phyloP scores from a whole-genome alignment of 2,888 invertebrate genomes.

The Epirrhoe tristata region DNA sequence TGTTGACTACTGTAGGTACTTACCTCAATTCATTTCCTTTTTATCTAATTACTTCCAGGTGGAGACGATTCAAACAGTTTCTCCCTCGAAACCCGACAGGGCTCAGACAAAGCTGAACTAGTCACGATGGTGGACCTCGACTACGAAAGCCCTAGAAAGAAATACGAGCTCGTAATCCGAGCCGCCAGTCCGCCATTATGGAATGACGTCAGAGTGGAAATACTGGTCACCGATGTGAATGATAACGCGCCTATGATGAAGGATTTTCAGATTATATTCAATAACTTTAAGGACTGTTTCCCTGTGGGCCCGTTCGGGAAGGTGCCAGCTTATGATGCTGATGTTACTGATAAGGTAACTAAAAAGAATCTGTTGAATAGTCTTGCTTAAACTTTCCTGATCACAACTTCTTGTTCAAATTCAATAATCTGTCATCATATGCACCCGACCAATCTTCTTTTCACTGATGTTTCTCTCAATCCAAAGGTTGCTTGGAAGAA shows the following conservation, averaged over 20 bases:
- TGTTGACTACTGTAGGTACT: too few species aligned
- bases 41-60: conserved; percentile 58
- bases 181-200: conserved; percentile 96
- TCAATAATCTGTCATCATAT: too few species aligned
- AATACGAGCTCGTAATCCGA: conserved; percentile 94
- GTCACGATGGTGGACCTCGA: conserved; percentile 96
- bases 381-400: too few species aligned
- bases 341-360: conserved; percentile 95
- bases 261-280: conserved; percentile 97
- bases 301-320: conserved; percentile 96
- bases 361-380: too few species aligned
- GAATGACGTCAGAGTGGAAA: conserved; percentile 94
- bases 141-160: conserved; percentile 97
- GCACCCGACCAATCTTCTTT: too few species aligned
- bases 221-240: conserved; percentile 96
- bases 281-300: conserved; percentile 97
- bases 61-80: conserved; percentile 96
- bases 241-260: conserved; percentile 97
- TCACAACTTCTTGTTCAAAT: too few species aligned
- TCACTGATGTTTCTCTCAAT: too few species aligned
- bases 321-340: conserved; percentile 97
- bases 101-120: conserved; percentile 94
- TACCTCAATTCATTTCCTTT: too few species aligned
- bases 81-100: conserved; percentile 91
- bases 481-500: too few species aligned